phyloP scores from a whole-genome alignment of 2,797 vertebrate genomes.

The Otolemur crassicaudatus region DNA sequence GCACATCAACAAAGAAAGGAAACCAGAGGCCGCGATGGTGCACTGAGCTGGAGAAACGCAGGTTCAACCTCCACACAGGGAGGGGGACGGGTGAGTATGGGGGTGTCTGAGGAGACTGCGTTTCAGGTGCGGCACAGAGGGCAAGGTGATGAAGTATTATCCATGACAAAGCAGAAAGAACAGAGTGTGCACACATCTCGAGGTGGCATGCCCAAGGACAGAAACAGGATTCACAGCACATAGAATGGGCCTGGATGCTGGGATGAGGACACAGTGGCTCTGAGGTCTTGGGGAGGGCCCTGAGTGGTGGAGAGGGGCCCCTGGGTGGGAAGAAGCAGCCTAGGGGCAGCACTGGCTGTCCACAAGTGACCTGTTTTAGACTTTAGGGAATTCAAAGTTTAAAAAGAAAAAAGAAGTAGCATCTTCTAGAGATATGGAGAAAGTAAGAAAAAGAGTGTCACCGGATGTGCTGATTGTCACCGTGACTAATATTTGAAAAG shows the following conservation, averaged over 20 bases:
- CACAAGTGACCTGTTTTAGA: background rate
- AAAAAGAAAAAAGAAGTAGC: background rate
- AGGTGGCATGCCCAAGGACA: accelerated
- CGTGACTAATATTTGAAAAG: too few relatives aligned
- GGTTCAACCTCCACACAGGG: background rate
- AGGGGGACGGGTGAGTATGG: accelerated
- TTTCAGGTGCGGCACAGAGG: too few relatives aligned
- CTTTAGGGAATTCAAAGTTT: background rate
- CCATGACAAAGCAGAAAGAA: too few relatives aligned
- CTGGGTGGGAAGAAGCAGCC: background rate
- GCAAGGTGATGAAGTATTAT: accelerated
- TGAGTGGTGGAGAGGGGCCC: accelerated
- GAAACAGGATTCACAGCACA: background rate
- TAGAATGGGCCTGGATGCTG: too few relatives aligned
- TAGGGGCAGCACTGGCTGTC: background rate
- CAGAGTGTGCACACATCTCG: background rate
- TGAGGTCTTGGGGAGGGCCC: too few relatives aligned
- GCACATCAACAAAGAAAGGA: background rate
- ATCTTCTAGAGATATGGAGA: background rate
- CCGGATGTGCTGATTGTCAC: accelerated
- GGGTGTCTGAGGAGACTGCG: background rate
- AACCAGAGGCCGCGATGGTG: accelerated
- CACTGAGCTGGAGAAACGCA: background rate
- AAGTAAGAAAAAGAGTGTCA: background rate
- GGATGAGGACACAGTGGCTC: background rate